Percentiles rank a stretch among this genome's conserved stretches.
Conservation (phyloP, 1,140 invertebrate genomes). For the Scaptomyza pallida region DNA sequence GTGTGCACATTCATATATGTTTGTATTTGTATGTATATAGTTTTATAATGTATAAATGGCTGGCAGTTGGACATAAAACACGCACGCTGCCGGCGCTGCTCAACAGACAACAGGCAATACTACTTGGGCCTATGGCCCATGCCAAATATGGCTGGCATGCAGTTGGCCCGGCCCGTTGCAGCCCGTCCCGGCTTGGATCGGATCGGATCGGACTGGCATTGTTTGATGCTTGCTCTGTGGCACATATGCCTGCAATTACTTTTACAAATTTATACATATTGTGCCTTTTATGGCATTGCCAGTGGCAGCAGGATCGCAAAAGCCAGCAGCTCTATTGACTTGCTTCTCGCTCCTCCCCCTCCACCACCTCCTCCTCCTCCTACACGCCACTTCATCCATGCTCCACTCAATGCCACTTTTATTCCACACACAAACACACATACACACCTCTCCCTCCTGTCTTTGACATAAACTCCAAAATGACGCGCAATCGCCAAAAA, state of each 20-base stretch:
- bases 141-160: constrained; percentile 69
- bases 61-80: constrained; percentile 81
- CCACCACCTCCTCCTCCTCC: not conserved
- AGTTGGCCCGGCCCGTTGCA: constrained; percentile 33
- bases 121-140: constrained; percentile 57
- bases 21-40: constrained; percentile 62
- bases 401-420: not conserved
- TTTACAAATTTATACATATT: constrained; percentile 84
- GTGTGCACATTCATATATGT: constrained; percentile 5
- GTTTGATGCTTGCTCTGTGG: constrained; percentile 56
- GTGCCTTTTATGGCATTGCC: constrained; percentile 78
- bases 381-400: not conserved
- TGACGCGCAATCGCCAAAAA: constrained; percentile 79
- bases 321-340: constrained; percentile 51
- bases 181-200: constrained; percentile 10
- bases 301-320: constrained; percentile 59
- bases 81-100: constrained; percentile 57
- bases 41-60: constrained; percentile 82
- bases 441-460: not conserved
- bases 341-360: constrained; percentile 17
- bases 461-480: constrained; percentile 75
- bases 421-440: not conserved
- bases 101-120: constrained; percentile 31
- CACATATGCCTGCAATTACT: constrained; percentile 79
- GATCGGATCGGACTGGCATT: constrained; percentile 38